A percentile compares a stretch with the other conserved stretches of the same genome.
Conservation (phyloP, 2,888 invertebrate species). For the Thalpophila matura region DNA sequence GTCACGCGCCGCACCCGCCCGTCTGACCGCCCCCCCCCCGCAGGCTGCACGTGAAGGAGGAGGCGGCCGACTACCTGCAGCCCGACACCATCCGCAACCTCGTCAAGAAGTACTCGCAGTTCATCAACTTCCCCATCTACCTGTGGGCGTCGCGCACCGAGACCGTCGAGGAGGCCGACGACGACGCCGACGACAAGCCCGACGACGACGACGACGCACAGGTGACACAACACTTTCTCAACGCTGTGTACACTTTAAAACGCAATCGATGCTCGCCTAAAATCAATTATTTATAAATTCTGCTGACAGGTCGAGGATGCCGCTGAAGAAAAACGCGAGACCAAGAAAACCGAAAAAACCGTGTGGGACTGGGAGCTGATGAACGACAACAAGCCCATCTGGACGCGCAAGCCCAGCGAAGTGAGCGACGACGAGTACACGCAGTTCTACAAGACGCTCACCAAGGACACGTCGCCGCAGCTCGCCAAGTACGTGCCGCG, state of each 20-base stretch:
- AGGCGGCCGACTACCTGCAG: slow-evolving; percentile 98
- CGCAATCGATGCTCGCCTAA: too few species aligned
- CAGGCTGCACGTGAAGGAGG: slow-evolving; percentile 98
- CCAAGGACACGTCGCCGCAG: slow-evolving; percentile 96
- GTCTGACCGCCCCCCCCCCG: slow-evolving; percentile 87
- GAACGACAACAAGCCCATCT: slow-evolving; percentile 99
- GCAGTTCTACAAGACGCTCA: slow-evolving; percentile 98
- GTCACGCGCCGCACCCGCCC: slow-evolving; percentile 77
- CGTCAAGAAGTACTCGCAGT: slow-evolving; percentile 99
- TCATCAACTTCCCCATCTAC: slow-evolving; percentile 99
- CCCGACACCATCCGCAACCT: slow-evolving; percentile 96
- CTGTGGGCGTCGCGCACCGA: slow-evolving; percentile 94
- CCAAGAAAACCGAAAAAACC: slow-evolving; percentile 98
- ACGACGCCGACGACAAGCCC: slow-evolving; percentile 56
- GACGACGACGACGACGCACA: slow-evolving; percentile 88
- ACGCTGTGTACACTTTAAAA: too few species aligned
- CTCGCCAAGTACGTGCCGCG: slow-evolving; percentile 91
- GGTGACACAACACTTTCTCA: too few species aligned
- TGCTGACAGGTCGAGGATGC: slow-evolving; percentile 92
- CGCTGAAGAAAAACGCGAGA: slow-evolving; percentile 91
- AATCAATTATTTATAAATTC: neutral
- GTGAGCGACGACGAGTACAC: slow-evolving; percentile 97
- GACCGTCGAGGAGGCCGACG: slow-evolving; percentile 61
- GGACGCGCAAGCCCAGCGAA: slow-evolving; percentile 97
- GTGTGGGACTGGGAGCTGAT: slow-evolving; percentile 99